These are phyloP conservation scores for Megaptera novaeangliae DNA, from an alignment of 2,113 vertebrate genomes.

Conservation along the genomic window DNA sequence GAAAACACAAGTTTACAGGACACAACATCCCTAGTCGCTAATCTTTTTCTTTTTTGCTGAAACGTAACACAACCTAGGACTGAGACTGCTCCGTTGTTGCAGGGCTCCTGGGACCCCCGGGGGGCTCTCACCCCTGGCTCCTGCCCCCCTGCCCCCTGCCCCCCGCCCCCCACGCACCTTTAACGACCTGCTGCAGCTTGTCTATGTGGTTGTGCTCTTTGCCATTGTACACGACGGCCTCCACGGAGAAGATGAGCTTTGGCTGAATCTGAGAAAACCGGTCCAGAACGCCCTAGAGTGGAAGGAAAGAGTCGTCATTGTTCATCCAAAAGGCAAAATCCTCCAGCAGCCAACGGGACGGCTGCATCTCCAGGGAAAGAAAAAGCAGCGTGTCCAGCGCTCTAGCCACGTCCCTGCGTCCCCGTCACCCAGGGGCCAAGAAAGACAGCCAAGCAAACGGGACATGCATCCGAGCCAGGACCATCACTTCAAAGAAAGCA, in stretches of 20 bases:
- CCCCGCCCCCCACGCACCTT: constrained; percentile 80
- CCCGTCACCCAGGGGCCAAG: background rate
- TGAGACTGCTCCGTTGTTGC: accelerated
- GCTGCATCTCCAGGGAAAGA: accelerated
- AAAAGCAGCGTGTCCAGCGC: accelerated
- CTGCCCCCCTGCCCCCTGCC: accelerated
- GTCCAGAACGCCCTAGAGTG: constrained; percentile 91
- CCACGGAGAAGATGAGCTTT: constrained; percentile 95
- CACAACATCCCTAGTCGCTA: accelerated
- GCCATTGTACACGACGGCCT: constrained; percentile 94
- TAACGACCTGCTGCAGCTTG: constrained; percentile 91
- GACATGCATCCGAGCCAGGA: accelerated
- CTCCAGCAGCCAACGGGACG: accelerated
- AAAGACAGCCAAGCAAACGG: accelerated
- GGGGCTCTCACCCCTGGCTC: accelerated
- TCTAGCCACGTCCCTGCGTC: accelerated
- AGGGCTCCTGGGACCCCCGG: background rate
- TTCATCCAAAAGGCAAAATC: background rate
- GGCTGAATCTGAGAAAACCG: constrained; percentile 97
- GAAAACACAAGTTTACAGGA: background rate
- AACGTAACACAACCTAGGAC: background rate
- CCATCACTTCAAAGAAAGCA: background rate
- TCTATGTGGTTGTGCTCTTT: constrained; percentile 93
- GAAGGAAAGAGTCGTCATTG: background rate
- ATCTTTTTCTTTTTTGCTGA: background rate